Percentiles rank a stretch among this genome's conserved stretches.
phyloP scores from a whole-genome alignment of 2,797 vertebrate species.

The Poecile montanus region DNA sequence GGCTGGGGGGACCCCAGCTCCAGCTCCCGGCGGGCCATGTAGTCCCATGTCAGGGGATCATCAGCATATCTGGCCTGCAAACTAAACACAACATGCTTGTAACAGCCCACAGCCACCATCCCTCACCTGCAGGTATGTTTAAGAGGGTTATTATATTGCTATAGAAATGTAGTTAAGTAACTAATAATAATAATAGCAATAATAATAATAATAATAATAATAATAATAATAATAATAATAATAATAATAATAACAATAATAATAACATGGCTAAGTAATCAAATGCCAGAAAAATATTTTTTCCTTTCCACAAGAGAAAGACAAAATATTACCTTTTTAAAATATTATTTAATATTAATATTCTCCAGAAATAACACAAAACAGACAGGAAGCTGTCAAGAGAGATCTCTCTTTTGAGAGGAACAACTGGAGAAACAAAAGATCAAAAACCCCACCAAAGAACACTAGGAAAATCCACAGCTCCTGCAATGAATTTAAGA shows the following conservation, averaged over 20 bases:
- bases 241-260: too few relatives aligned
- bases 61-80: conserved; percentile 83
- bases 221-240: too few relatives aligned
- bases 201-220: too few relatives aligned
- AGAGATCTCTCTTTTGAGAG: neutral
- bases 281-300: neutral
- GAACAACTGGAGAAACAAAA: neutral
- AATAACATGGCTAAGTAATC: neutral
- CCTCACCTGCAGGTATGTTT: neutral
- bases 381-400: neutral
- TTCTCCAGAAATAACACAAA: neutral
- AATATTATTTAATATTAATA: neutral
- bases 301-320: neutral
- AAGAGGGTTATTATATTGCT: neutral
- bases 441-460: neutral
- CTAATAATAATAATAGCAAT: too few relatives aligned
- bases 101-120: neutral
- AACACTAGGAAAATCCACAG: neutral
- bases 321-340: neutral
- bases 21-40: conserved; percentile 89
- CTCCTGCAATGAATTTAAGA: neutral
- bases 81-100: conserved; percentile 64
- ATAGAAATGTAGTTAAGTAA: neutral
- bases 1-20: conserved; percentile 67
- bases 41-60: conserved; percentile 90